Conservation (phyloP, 2,113 vertebrate genomes). For the Oreochromis tanganicae region DNA sequence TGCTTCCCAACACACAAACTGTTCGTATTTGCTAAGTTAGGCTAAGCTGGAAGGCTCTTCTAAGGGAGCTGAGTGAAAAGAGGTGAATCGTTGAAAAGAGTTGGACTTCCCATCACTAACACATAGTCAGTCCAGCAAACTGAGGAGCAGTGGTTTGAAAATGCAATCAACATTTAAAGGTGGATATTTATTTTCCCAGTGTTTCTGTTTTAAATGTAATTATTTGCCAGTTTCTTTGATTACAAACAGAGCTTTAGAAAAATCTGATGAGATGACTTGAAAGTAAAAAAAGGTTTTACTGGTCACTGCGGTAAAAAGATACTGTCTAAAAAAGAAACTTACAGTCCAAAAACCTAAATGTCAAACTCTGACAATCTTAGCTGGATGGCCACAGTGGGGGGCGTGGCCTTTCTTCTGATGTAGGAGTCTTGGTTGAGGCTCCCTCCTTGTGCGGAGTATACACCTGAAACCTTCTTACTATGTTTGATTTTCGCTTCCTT, state of each 20-base stretch:
- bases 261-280: not conserved
- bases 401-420: not conserved
- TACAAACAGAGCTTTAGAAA: not conserved
- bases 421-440: not conserved
- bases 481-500: accelerated
- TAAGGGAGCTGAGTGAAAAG: not conserved
- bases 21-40: not conserved
- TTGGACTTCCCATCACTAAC: not conserved
- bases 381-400: not conserved
- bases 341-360: not conserved
- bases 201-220: not conserved
- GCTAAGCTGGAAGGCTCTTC: not conserved
- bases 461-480: not conserved
- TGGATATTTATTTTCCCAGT: not conserved
- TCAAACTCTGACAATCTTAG: not conserved
- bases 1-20: not conserved
- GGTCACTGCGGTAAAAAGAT: not conserved
- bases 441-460: not conserved
- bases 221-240: not conserved
- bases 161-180: not conserved
- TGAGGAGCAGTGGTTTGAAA: not conserved
- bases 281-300: not conserved
- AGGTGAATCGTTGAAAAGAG: accelerated
- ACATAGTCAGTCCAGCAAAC: not conserved
- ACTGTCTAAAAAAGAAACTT: not conserved